Percentiles rank a stretch among this genome's conserved stretches.
phyloP scores from a whole-genome alignment of 2,797 vertebrate genomes.

The Pseudochirops corinnae region DNA sequence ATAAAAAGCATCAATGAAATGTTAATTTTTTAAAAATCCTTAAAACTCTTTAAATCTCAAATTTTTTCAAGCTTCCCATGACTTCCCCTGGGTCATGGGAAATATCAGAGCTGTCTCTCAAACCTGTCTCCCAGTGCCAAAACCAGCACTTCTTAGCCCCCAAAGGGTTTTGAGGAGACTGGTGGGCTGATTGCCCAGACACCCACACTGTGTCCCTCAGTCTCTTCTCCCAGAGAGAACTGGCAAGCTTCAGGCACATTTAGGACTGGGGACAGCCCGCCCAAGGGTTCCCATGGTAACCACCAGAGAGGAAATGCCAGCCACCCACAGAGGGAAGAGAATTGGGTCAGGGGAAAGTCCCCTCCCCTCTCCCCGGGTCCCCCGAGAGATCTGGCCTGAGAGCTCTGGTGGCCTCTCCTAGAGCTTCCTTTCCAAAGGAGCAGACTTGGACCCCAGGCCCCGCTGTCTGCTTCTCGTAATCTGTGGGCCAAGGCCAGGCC shows the following conservation, averaged over 20 bases:
- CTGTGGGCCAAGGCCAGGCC: background rate
- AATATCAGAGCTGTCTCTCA: background rate
- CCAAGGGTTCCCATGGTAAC: constrained; percentile 80
- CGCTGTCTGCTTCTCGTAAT: background rate
- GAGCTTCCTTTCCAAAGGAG: background rate
- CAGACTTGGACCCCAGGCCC: background rate
- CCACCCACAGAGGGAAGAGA: constrained; percentile 42
- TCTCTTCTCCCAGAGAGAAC: background rate
- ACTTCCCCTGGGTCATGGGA: background rate
- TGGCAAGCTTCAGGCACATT: background rate
- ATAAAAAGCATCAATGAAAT: background rate
- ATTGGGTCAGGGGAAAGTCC: constrained; percentile 33
- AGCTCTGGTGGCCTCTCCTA: background rate
- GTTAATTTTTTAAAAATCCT: background rate
- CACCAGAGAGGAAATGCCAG: background rate
- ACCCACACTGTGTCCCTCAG: background rate
- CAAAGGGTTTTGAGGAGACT: background rate
- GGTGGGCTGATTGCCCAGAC: background rate
- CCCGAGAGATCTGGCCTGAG: background rate
- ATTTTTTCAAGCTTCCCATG: background rate
- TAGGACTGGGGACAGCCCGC: background rate
- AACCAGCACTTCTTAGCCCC: background rate
- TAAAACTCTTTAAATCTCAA: background rate
- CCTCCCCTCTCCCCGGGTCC: background rate
- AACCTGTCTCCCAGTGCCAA: background rate